Percentiles rank a stretch among this genome's conserved stretches.
Evolutionary conservation across 2,797 vertebrate species (phyloP).

Genomic region (Sebastes iracundus): DNA sequence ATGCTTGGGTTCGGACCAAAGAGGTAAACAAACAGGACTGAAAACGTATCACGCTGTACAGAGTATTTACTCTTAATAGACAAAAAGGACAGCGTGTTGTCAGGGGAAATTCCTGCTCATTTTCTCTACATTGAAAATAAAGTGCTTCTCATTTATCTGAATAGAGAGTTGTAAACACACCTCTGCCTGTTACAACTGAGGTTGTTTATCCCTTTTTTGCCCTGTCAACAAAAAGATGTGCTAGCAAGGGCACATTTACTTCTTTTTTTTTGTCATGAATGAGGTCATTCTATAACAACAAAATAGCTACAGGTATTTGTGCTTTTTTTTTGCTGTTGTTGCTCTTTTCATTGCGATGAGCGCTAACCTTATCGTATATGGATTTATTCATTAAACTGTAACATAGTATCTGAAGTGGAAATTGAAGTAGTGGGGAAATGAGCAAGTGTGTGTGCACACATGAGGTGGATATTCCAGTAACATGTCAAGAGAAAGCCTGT

Average conservation of each 20-base stretch:
- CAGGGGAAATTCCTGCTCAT: slow-evolving; percentile 22
- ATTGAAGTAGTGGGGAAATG: slow-evolving; percentile 9
- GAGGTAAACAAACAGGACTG: slow-evolving; percentile 27
- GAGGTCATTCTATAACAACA: slow-evolving; percentile 9
- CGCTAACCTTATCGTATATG: slow-evolving; percentile 21
- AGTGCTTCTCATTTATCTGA: slow-evolving; percentile 27
- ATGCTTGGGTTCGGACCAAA: neutral
- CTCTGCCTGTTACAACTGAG: neutral
- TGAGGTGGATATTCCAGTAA: slow-evolving; percentile 27
- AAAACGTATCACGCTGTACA: neutral
- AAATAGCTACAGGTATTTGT: neutral
- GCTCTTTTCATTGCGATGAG: neutral
- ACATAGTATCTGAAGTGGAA: slow-evolving; percentile 13
- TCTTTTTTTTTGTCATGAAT: slow-evolving; percentile 4
- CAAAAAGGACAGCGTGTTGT: neutral
- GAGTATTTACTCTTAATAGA: slow-evolving; percentile 19
- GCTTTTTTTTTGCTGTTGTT: neutral
- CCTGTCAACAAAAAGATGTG: slow-evolving; percentile 6
- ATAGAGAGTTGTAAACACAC: slow-evolving; percentile 12
- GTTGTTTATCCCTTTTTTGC: slow-evolving; percentile 15
- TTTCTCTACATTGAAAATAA: slow-evolving; percentile 33
- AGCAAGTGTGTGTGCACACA: neutral
- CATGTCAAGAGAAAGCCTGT: slow-evolving; percentile 14
- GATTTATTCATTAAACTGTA: slow-evolving; percentile 63
- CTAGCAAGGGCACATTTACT: neutral